Conservation (phyloP, 1,140 invertebrate species). For the Hesperophylax magnus region DNA sequence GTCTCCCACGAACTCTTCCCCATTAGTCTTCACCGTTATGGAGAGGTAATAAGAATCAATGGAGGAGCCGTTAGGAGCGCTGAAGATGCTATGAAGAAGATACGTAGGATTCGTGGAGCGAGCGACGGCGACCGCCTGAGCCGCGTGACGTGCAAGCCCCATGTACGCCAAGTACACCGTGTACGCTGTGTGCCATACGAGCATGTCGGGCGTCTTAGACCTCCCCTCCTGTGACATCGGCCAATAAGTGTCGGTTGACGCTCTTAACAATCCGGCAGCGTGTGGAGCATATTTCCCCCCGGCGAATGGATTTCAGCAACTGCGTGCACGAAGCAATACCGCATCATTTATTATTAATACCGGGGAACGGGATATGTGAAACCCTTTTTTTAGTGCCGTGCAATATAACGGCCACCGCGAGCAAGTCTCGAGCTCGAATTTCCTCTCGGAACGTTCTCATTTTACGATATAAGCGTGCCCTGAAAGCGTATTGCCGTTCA, state of each 20-base stretch:
- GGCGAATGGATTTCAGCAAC: conserved; percentile 48
- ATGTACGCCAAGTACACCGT: too few species aligned
- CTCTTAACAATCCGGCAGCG: conserved; percentile 46
- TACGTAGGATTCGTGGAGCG: too few species aligned
- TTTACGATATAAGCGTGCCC: conserved; percentile 57
- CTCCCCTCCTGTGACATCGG: neutral
- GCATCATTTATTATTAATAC: conserved; percentile 59
- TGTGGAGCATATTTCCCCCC: conserved; percentile 52
- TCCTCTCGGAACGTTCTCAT: conserved; percentile 55
- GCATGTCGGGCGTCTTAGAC: neutral
- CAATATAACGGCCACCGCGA: conserved; percentile 50
- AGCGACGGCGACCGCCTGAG: too few species aligned
- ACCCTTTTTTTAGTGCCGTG: conserved; percentile 56
- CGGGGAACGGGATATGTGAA: conserved; percentile 41
- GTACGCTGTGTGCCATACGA: too few species aligned
- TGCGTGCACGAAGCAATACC: conserved; percentile 56
- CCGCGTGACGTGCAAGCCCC: too few species aligned
- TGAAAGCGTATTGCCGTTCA: conserved; percentile 55
- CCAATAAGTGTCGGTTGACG: neutral
- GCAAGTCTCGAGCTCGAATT: conserved; percentile 45
- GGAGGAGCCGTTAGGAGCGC: too few species aligned
- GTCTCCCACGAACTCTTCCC: too few species aligned
- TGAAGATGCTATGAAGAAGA: too few species aligned
- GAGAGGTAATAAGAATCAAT: too few species aligned
- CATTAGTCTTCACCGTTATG: too few species aligned